phyloP scores from a whole-genome alignment of 1,140 invertebrate genomes.

The Sinonovacula constricta region DNA sequence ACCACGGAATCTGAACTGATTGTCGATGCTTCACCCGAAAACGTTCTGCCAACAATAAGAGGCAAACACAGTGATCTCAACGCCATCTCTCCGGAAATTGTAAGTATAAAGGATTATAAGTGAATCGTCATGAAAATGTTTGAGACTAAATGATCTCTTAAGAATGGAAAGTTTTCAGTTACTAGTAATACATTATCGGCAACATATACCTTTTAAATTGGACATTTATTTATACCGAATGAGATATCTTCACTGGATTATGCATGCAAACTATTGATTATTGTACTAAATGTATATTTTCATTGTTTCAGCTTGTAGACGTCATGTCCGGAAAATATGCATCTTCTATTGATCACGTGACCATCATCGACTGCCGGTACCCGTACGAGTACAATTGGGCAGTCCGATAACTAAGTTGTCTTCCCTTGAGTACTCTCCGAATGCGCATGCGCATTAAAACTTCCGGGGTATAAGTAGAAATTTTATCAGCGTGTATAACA shows the following conservation, averaged over 20 bases:
- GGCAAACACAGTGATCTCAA: conserved; percentile 37
- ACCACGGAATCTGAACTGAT: conserved; percentile 6
- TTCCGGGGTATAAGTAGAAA: no score
- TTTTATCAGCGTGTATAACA: no score
- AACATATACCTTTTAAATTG: background rate
- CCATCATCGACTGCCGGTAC: conserved; percentile 84
- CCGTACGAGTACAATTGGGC: conserved; percentile 98
- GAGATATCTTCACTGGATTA: background rate
- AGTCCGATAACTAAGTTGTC: no score
- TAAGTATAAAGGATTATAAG: background rate
- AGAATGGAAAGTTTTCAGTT: background rate
- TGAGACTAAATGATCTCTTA: background rate
- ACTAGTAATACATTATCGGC: background rate
- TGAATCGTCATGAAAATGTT: no score
- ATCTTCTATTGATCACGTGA: conserved; percentile 55
- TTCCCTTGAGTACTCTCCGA: conserved; percentile 85
- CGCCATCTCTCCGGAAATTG: conserved; percentile 29
- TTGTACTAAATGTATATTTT: background rate
- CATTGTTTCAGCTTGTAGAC: conserved; percentile 54
- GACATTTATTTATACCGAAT: background rate
- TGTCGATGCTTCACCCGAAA: conserved; percentile 3
- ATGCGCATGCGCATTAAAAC: no score
- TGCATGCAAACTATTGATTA: background rate
- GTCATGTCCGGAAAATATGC: conserved; percentile 61
- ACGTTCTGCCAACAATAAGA: conserved; percentile 19